phyloP scores from a whole-genome alignment of 1,140 invertebrate species.

The Drosophila prosaltans region DNA sequence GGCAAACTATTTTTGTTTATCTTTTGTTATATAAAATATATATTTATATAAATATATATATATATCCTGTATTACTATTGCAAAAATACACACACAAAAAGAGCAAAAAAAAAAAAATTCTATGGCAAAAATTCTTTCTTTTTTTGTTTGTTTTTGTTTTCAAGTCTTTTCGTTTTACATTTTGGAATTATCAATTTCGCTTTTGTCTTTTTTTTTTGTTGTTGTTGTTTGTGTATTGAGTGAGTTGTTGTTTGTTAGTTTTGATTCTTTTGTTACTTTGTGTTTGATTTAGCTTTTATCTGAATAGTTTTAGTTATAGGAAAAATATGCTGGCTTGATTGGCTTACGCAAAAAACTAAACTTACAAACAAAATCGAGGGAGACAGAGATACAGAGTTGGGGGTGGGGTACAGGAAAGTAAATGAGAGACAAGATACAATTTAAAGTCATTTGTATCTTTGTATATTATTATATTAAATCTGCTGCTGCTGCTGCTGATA shows the following conservation, averaged over 20 bases:
- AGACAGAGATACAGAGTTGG: slow-evolving; percentile 23
- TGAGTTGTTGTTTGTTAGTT: slow-evolving; percentile 24
- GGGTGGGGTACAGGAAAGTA: slow-evolving; percentile 29
- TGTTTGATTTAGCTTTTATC: slow-evolving; percentile 42
- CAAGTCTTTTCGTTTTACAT: slow-evolving; percentile 77
- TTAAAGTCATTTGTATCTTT: not conserved
- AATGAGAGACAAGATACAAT: not conserved
- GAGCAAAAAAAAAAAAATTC: slow-evolving; percentile 12
- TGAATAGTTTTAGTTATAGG: slow-evolving; percentile 24
- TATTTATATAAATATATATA: slow-evolving; percentile 43
- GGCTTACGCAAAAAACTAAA: slow-evolving; percentile 43
- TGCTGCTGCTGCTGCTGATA: not conserved
- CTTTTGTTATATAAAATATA: slow-evolving; percentile 70
- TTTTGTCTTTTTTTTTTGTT: slow-evolving; percentile 9
- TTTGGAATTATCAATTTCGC: slow-evolving; percentile 63
- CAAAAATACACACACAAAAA: slow-evolving; percentile 29
- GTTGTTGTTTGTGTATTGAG: not conserved
- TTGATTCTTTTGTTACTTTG: slow-evolving; percentile 42
- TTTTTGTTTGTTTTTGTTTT: slow-evolving; percentile 22
- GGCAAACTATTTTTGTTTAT: slow-evolving; percentile 19
- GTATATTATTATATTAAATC: no score
- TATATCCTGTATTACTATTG: slow-evolving; percentile 54
- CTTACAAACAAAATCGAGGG: slow-evolving; percentile 23
- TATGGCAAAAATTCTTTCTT: slow-evolving; percentile 31
- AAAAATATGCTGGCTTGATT: slow-evolving; percentile 52